Evolutionary conservation across 92 coral and sea anemone genomes (phyloP), one percentile per base, ranked within the genome.

Genomic region (Scolanthus callimorphus): DNA sequence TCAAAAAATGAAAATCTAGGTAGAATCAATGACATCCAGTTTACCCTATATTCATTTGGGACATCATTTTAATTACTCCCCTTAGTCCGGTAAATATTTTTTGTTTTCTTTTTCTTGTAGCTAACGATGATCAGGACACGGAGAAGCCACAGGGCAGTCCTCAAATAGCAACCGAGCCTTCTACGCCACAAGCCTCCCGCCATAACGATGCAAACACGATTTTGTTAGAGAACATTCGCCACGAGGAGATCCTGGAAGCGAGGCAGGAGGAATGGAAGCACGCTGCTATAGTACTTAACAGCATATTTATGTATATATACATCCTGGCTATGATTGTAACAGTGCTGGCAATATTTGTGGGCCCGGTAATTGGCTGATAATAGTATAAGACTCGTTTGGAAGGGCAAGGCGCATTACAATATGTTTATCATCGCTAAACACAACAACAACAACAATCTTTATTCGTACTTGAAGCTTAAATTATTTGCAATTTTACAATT

Each of bases 281-380:
- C 58, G 97, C 91, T 0, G 97, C 97, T 22, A 65, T 87, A 24
- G 97, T 91, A 25, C 39, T 91, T 44, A 90, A 91, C 58, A 85
- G 81, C 30, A 62, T 83, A 41, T 88, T 79, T 20, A 76, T 91
- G 79, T 78, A 88, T 76, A 45, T 80, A 37, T 89, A 78, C 63
- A 19, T 91, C 4, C 22, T 86, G 19, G 84, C 86, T 27, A 79
- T 86, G 27, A 31, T 73, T 10, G 51, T 76, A 8, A 73, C 96
- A 4, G 76, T 67, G 55, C 47, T 41, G 41, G 6, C 41, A 6
- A 15, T 34, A 34, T n/a, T n/a, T n/a, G n/a, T n/a, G n/a, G n/a
- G n/a, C n/a, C n/a, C n/a, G n/a, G n/a, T n/a, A n/a, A n/a, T n/a
- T n/a, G n/a, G n/a, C n/a, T n/a, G n/a, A n/a, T n/a, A n/a, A n/a